Evolutionary conservation across 2,888 invertebrate genomes (phyloP), one percentile per base, ranked within the genome.

Genomic region (Poecilobothrus nobilitatus): DNA sequence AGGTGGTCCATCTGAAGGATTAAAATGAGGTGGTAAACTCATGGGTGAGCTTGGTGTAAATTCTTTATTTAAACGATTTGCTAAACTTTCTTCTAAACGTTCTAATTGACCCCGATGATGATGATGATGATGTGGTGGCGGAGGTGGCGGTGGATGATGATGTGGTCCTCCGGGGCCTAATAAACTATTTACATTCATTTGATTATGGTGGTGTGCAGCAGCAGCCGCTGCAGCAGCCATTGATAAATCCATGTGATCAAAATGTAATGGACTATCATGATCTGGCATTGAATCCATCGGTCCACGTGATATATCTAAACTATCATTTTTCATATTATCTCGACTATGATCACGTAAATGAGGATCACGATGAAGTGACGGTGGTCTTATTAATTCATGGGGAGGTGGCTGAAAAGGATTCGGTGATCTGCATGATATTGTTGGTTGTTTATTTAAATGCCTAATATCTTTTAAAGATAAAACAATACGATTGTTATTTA

Each of bases 1-100:
- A 71, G 75, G 82, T 74, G 78, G 84, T 74, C 84, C 87, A 73
- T 83, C 81, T 67, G 79, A 79, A 70, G 79, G 78, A 76, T 79
- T 80, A 69, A 78, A 82, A 72, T 81, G 82, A 44, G 80, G 75
- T 65, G 81, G 81, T 72, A 82, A 72, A 71, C 81, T 81, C 82
- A 82, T 82, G 12, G 82, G 82, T 65, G 82, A 82, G 34, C 77
- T 79, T 10, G 82, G 78, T 9, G 77, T 77, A 65, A 80, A 81
- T 65, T 82, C 82, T 72, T 82, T 81, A 70, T 75, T 80, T 70
- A 81, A 71, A 2, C 82, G 80, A 72, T 77, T 80, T 15, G 67
- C 67, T 78, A 81, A 78, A 68, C 78, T 79, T 70, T 82, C 81
- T 70, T 81, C 82, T 18, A 81, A 74, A 9, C 82, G 77, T 72